A percentile compares a stretch with the other conserved stretches of the same genome.
Conservation (phyloP, 1,140 invertebrate genomes). For the Zaprionus capensis region DNA sequence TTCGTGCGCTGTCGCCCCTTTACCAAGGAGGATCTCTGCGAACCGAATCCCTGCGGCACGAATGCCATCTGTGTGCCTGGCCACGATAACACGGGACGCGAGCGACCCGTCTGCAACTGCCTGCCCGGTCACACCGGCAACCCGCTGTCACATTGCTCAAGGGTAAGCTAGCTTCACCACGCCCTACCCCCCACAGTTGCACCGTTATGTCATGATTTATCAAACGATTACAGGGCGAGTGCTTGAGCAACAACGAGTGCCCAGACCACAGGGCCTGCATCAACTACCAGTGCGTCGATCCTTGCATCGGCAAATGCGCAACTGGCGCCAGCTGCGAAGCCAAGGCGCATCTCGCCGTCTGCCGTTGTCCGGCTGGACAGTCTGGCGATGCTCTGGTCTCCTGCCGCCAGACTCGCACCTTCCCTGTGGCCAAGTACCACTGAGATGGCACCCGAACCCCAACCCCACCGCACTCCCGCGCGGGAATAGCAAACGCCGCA, state of each 20-base stretch:
- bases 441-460: conserved; percentile 7
- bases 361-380: conserved; percentile 92
- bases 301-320: conserved; percentile 92
- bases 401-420: conserved; percentile 78
- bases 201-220: background rate
- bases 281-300: conserved; percentile 89
- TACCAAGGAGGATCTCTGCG: conserved; percentile 91
- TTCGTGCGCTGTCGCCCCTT: conserved; percentile 92
- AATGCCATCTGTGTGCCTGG: conserved; percentile 93
- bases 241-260: conserved; percentile 90
- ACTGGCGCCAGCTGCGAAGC: conserved; percentile 85
- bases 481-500: conserved; percentile 45
- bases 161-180: conserved; percentile 79
- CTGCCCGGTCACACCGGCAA: conserved; percentile 92
- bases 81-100: conserved; percentile 91
- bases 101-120: conserved; percentile 90
- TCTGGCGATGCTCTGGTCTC: conserved; percentile 89
- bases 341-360: conserved; percentile 90
- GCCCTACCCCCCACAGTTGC: background rate
- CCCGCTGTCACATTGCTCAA: conserved; percentile 88
- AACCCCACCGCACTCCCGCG: background rate
- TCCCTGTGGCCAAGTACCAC: conserved; percentile 82
- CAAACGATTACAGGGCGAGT: conserved; percentile 87
- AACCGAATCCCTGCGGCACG: conserved; percentile 92
- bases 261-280: conserved; percentile 89